phyloP scores from a whole-genome alignment of 2,113 vertebrate genomes.

The Amblyopsis rosae region DNA sequence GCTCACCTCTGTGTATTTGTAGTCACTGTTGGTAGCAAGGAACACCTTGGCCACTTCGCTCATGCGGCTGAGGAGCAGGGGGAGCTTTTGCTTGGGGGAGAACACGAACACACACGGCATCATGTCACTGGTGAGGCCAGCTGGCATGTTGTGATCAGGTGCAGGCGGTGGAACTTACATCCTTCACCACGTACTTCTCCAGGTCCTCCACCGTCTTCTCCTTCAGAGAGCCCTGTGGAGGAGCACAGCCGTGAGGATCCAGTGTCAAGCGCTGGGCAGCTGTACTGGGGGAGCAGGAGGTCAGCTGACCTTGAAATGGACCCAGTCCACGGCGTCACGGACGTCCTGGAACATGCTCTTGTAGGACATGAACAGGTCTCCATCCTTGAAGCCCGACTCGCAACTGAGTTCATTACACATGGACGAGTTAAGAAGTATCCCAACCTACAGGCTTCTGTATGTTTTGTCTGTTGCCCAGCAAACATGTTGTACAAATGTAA shows the following conservation, averaged over 20 bases:
- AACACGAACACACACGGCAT: not conserved
- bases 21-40: conserved; percentile 91
- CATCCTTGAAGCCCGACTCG: conserved; percentile 94
- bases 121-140: not conserved
- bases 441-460: not conserved
- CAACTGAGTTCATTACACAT: conserved; percentile 76
- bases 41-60: conserved; percentile 90
- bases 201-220: conserved; percentile 96
- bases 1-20: conserved; percentile 90
- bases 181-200: conserved; percentile 94
- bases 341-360: conserved; percentile 98
- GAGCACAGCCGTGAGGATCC: not conserved
- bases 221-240: conserved; percentile 88
- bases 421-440: not conserved
- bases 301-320: conserved; percentile 87
- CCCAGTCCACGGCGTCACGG: conserved; percentile 94
- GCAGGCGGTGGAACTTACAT: conserved; percentile 79
- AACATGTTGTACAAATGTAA: too few relatives aligned
- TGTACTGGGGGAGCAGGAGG: not conserved
- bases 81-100: conserved; percentile 80
- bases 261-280: not conserved
- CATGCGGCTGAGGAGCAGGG: conserved; percentile 88
- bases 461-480: too few relatives aligned
- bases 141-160: too few relatives aligned
- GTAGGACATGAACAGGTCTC: conserved; percentile 98